Conservation (phyloP, 2,797 vertebrate genomes). For the Limnodromus scolopaceus region DNA sequence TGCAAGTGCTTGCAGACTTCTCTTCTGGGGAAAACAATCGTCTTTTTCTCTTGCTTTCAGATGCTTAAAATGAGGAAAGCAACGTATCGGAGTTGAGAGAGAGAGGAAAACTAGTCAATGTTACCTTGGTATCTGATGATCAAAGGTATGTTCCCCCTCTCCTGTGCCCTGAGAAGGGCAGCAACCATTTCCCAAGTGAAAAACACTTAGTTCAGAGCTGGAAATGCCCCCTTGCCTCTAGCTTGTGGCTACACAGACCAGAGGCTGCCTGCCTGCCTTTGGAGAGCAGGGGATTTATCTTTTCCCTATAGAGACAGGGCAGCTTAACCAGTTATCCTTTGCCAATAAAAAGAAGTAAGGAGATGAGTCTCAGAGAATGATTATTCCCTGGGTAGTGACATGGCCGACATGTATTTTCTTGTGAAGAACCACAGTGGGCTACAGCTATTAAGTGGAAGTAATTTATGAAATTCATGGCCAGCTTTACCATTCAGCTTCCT, state of each 20-base stretch:
- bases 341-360: not conserved
- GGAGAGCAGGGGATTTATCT: not conserved
- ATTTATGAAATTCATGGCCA: not conserved
- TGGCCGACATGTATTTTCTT: not conserved
- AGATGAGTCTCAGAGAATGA: not conserved
- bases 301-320: not conserved
- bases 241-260: not conserved
- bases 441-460: not conserved
- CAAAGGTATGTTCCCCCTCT: not conserved
- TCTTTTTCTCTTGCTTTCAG: not conserved
- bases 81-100: not conserved
- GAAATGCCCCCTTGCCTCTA: not conserved
- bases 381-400: not conserved
- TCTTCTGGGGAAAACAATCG: not conserved
- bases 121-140: not conserved
- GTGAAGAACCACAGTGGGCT: not conserved
- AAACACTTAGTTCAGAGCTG: not conserved
- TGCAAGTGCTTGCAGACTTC: not conserved
- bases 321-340: not conserved
- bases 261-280: not conserved
- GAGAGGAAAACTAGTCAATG: not conserved
- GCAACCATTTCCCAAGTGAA: not conserved
- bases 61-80: slow-evolving; percentile 1
- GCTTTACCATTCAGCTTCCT: not conserved
- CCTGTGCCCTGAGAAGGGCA: not conserved